Percentiles rank a stretch among this genome's conserved stretches.
Evolutionary conservation across 2,113 vertebrate species (phyloP).

Genomic region (Anolis sagrei): DNA sequence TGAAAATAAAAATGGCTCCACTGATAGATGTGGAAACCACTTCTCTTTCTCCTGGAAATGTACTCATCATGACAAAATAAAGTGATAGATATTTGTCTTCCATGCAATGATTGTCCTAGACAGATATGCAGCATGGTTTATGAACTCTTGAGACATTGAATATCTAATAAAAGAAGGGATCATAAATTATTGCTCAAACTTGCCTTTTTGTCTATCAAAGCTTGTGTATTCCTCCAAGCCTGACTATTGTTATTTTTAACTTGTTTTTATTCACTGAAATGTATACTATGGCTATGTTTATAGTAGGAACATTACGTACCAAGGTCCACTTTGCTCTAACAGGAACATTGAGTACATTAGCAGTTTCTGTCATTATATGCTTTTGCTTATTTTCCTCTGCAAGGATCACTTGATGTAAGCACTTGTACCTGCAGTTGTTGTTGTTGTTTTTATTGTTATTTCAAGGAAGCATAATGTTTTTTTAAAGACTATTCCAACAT

Average conservation of each 20-base stretch:
- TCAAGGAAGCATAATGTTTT: slow-evolving; percentile 39
- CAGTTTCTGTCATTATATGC: slow-evolving; percentile 51
- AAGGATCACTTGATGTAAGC: slow-evolving; percentile 40
- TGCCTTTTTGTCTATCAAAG: background rate
- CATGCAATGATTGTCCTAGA: background rate
- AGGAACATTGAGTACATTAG: slow-evolving; percentile 55
- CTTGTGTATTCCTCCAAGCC: slow-evolving; percentile 19
- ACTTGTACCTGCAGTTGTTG: slow-evolving; percentile 32
- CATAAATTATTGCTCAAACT: background rate
- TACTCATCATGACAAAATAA: background rate
- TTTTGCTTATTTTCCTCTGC: slow-evolving; percentile 54
- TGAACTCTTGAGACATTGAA: background rate
- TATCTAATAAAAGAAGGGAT: background rate
- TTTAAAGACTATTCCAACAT: slow-evolving; percentile 32
- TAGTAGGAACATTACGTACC: slow-evolving; percentile 52
- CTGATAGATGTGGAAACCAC: no score
- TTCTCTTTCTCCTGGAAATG: no score
- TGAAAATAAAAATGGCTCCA: background rate
- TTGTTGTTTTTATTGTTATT: slow-evolving; percentile 27
- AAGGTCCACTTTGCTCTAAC: slow-evolving; percentile 48
- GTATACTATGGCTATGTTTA: slow-evolving; percentile 52
- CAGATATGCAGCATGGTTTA: background rate
- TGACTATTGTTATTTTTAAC: slow-evolving; percentile 41
- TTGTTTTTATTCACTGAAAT: slow-evolving; percentile 38
- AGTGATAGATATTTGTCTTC: background rate